Conservation (phyloP, 2,797 vertebrate species). For the Todus mexicanus region DNA sequence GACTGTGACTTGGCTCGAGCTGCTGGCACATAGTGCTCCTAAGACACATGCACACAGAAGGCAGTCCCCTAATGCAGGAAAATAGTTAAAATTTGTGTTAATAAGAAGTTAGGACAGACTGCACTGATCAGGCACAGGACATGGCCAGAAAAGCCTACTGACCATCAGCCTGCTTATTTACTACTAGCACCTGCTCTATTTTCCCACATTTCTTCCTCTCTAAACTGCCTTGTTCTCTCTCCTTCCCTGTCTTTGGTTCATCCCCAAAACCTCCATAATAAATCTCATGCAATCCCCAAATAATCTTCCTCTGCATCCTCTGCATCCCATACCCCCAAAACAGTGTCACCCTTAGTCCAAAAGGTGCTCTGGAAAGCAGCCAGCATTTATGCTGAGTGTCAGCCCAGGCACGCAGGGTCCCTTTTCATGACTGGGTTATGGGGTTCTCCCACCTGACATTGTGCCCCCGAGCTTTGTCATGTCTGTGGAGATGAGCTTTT, state of each 20-base stretch:
- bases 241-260: neutral
- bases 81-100: neutral
- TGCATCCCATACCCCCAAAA: neutral
- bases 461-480: rapidly evolving
- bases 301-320: neutral
- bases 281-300: neutral
- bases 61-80: neutral
- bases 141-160: neutral
- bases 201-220: neutral
- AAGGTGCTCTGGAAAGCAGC: neutral
- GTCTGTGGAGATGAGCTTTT: neutral
- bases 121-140: neutral
- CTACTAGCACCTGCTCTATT: neutral
- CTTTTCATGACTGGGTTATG: neutral
- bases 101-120: neutral
- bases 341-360: neutral
- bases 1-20: neutral
- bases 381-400: neutral
- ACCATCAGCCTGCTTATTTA: neutral
- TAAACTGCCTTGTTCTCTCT: neutral
- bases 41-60: neutral
- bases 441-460: neutral
- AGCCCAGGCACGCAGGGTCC: rapidly evolving
- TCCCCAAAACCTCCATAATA: neutral
- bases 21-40: neutral